Evolutionary conservation across 2,888 invertebrate species (phyloP).

Genomic region (Athetis lepigone): DNA sequence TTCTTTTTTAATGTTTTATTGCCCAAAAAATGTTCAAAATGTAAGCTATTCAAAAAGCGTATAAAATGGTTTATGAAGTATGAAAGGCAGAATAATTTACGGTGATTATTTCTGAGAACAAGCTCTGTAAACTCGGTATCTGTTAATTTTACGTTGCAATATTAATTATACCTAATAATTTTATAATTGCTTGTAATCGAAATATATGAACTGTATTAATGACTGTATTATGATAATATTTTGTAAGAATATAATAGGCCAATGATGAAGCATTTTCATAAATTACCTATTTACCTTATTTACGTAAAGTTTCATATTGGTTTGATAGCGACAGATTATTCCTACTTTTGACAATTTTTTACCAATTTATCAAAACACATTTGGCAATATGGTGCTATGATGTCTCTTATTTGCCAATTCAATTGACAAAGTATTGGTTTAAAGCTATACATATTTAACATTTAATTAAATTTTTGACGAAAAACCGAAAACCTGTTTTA

Average conservation of each 20-base stretch:
- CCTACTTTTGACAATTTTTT: neutral
- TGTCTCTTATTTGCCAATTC: too few species aligned
- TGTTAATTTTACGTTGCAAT: constrained; percentile 11
- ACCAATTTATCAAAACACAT: too few species aligned
- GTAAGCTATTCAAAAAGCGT: neutral
- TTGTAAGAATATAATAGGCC: neutral
- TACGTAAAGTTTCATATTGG: neutral
- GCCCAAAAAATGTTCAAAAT: neutral
- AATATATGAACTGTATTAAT: too few species aligned
- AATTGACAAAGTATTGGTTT: too few species aligned
- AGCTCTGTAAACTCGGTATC: neutral
- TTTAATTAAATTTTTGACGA: too few species aligned
- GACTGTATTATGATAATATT: neutral
- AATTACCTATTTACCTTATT: neutral
- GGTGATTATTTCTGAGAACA: neutral
- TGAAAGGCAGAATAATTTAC: neutral
- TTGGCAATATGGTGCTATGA: too few species aligned
- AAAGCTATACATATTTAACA: too few species aligned
- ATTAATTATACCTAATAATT: too few species aligned
- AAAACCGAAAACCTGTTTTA: too few species aligned
- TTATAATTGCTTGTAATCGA: too few species aligned
- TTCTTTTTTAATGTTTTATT: too few species aligned
- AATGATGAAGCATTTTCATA: neutral
- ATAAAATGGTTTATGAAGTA: neutral
- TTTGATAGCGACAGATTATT: neutral